Evolutionary conservation across 2,888 invertebrate species (phyloP), one percentile per base, ranked within the genome.

Genomic region (Troglohyphantes excavatus): DNA sequence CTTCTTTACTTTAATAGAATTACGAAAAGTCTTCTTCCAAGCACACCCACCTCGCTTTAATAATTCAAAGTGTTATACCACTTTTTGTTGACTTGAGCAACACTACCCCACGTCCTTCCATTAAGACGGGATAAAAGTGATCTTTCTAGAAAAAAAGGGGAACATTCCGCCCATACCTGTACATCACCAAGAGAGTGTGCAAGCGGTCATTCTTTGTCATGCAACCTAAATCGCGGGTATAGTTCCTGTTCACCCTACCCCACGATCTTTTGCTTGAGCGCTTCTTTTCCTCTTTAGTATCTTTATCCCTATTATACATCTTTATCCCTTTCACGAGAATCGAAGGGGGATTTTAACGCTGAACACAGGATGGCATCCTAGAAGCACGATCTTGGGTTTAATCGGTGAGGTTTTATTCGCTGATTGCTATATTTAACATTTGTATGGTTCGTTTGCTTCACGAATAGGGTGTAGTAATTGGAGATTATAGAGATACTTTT

Each of bases 121-220:
- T 72, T 72, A 72, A 5, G 46, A 39, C 17, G 7, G 43, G 23
- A n/a, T 53, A 53, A 72, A 72, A 72, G 72, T 53, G 72, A 26
- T 2, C 6, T 27, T 72, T 72, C 17, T 23, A 11, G 46, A 23
- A 17, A 46, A 23, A 33, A 70, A 70, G 39, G 72, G n/a, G 46
- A 72, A 46, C 72, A 72, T 39, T 9, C 43, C 17, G 26, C 19
- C 39, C 29, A 23, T 65, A 78, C 78, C 78, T 65, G 43, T 78
- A 78, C 78, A 43, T 26, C 23, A 43, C 26, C 17, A 53, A 53
- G 53, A 21, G 46, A 19, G 43, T 63, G 43, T 53, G 53, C 53
- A 53, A 13, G 21, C 26, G 78, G 39, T 43, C 63, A 65, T 63
- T 78, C 78, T 78, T 78, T 78, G 78, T 78, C 78, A 78, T 78